Evolutionary conservation across 1,140 invertebrate genomes (phyloP).

Genomic region (Procambarus clarkii): DNA sequence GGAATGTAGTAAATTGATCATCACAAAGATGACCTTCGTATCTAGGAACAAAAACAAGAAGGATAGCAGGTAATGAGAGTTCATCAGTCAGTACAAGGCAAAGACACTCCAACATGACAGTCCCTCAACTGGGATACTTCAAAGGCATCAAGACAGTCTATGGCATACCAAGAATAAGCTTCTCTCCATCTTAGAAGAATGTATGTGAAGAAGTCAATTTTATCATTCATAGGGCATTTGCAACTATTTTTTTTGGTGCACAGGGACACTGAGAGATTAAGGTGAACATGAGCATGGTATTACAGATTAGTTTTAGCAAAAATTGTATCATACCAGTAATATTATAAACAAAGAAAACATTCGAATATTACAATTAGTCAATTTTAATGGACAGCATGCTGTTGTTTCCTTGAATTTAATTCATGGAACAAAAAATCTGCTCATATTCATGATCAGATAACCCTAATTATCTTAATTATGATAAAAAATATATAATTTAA

Average conservation of each 20-base stretch:
- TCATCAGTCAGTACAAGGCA: neutral
- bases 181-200: neutral
- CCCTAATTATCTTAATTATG: neutral
- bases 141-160: neutral
- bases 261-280: neutral
- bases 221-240: neutral
- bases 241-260: neutral
- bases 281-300: neutral
- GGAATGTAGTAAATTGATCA: neutral
- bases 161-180: neutral
- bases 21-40: neutral
- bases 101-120: neutral
- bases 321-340: neutral
- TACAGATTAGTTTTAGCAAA: neutral
- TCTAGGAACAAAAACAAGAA: neutral
- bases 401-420: neutral
- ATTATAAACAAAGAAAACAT: neutral
- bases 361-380: neutral
- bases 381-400: neutral
- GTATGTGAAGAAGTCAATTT: neutral
- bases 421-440: neutral
- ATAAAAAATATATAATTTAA: neutral
- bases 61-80: neutral
- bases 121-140: neutral
- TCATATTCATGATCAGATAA: neutral